A percentile compares a stretch with the other conserved stretches of the same genome.
phyloP scores from a whole-genome alignment of 2,113 vertebrate genomes.

The Passer domesticus region DNA sequence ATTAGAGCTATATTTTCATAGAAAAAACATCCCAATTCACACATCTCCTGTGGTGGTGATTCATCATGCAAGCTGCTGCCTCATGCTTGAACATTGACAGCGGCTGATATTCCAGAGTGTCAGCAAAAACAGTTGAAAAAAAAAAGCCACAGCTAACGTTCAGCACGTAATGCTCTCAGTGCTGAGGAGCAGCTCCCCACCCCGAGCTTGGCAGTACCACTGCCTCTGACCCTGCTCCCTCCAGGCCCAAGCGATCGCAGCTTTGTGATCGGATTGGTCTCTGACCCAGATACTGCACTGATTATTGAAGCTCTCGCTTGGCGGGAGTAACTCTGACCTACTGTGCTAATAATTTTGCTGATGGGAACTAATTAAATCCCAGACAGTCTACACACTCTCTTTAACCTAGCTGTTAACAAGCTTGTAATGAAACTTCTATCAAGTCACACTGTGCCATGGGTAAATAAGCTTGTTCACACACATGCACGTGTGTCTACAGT shows the following conservation, averaged over 20 bases:
- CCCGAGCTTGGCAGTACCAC: not conserved
- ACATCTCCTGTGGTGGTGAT: not conserved
- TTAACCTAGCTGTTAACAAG: constrained; percentile 50
- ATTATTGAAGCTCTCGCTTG: constrained; percentile 58
- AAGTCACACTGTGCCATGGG: not conserved
- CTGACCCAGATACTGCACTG: constrained; percentile 67
- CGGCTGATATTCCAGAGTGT: not conserved
- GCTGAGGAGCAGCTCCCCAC: not conserved
- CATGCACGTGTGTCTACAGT: not conserved
- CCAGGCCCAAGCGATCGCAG: constrained; percentile 8
- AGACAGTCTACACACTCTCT: constrained; percentile 20
- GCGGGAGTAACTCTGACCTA: constrained; percentile 52
- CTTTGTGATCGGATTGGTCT: constrained; percentile 42
- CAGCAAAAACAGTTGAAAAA: not conserved
- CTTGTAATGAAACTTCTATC: constrained; percentile 38
- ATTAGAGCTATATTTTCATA: not conserved
- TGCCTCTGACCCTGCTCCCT: not conserved
- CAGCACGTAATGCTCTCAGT: not conserved
- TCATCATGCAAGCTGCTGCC: not conserved
- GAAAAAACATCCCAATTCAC: not conserved
- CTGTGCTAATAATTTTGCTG: constrained; percentile 58
- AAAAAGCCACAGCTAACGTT: not conserved
- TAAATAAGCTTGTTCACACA: not conserved
- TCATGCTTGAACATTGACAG: not conserved
- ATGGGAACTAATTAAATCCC: constrained; percentile 57